Conservation (phyloP, 2,888 invertebrate species). For the Drosophila leonis region DNA sequence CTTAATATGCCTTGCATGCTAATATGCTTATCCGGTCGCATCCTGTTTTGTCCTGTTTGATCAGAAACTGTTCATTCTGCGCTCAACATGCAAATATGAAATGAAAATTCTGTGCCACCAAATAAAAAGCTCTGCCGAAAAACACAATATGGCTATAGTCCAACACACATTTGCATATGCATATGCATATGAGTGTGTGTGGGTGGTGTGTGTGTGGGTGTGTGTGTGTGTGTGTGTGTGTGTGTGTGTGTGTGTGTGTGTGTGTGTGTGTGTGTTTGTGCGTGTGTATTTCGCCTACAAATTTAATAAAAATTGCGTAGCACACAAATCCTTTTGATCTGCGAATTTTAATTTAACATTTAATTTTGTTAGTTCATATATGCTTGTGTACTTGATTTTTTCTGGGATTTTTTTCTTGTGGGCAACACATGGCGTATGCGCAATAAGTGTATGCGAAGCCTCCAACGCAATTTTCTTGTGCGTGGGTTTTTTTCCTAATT, state of each 20-base stretch:
- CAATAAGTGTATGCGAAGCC: slow-evolving; percentile 47
- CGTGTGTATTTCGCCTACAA: slow-evolving; percentile 15
- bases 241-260: neutral
- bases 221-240: neutral
- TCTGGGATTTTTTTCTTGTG: slow-evolving; percentile 9
- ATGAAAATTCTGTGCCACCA: slow-evolving; percentile 71
- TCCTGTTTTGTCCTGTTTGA: slow-evolving; percentile 39
- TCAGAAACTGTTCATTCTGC: slow-evolving; percentile 49
- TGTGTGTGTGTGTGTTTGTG: neutral
- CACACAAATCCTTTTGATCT: slow-evolving; percentile 74
- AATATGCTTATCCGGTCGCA: slow-evolving; percentile 56
- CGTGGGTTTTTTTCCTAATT: slow-evolving; percentile 43
- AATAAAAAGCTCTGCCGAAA: slow-evolving; percentile 52
- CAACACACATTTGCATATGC: neutral
- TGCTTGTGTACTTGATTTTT: neutral
- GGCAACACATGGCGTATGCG: slow-evolving; percentile 71
- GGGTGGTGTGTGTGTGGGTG: neutral
- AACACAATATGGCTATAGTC: neutral
- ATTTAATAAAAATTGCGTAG: slow-evolving; percentile 58
- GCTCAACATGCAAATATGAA: slow-evolving; percentile 72
- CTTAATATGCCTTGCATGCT: slow-evolving; percentile 73
- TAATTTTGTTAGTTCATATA: slow-evolving; percentile 42
- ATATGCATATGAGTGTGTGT: too few species aligned
- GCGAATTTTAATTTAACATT: slow-evolving; percentile 70
- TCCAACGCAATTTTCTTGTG: slow-evolving; percentile 46